These are phyloP conservation scores for Artibeus lituratus DNA, from an alignment of 2,797 vertebrate species.

Conservation along the genomic window DNA sequence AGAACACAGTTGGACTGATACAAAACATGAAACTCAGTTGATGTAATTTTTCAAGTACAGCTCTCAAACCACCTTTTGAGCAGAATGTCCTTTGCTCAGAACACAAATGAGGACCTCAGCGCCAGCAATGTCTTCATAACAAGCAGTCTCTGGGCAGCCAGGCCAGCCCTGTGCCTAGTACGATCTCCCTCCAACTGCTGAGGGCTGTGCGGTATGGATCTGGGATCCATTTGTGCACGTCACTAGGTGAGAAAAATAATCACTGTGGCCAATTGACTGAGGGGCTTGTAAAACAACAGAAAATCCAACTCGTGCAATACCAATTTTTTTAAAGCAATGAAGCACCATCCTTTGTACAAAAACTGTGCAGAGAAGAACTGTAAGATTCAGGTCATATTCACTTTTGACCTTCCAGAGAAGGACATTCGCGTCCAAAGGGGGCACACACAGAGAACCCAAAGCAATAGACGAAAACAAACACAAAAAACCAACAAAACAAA, in stretches of 20 bases:
- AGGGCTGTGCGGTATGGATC: background rate
- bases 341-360: background rate
- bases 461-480: background rate
- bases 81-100: background rate
- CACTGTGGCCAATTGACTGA: background rate
- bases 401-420: constrained; percentile 64
- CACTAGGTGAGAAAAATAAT: background rate
- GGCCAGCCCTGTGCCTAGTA: background rate
- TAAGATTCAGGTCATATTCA: background rate
- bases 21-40: background rate
- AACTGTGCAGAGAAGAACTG: background rate
- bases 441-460: background rate
- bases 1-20: background rate
- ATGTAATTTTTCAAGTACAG: background rate
- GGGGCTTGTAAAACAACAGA: background rate
- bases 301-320: background rate
- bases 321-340: background rate
- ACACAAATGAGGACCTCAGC: background rate
- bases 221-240: background rate
- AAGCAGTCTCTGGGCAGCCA: background rate
- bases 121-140: background rate
- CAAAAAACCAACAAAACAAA: no score
- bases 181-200: background rate
- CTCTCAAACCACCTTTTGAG: background rate
- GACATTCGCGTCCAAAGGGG: background rate